Base-by-base conservation (phyloP, 2,797 vertebrate genomes). In the Erithacus rubecula region DNA sequence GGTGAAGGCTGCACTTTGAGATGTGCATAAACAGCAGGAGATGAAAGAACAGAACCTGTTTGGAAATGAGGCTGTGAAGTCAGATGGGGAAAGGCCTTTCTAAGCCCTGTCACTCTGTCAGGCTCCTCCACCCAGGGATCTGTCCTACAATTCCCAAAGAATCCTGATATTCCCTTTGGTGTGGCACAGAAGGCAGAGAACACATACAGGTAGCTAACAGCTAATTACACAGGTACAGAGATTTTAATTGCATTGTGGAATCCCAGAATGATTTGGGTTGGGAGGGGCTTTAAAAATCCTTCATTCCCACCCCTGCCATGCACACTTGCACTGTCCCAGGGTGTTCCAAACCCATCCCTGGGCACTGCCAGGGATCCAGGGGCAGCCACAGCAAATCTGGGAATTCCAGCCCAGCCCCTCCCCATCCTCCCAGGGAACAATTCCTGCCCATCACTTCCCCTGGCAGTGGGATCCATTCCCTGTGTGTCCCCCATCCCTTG, bases 341-440 rank as follows among this genome's bases (percentile, higher is more conserved):
- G 1, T 26, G 37, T 22, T 22, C 11, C 44, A 44, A 12, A 44
- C 44, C 44, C 44, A 11, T n/a, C 62, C 67, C 44, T 11, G 67
- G 39, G 4, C 47, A 60, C 17, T 62, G n/a, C 30, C 65, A 82
- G 37, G 79, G 55, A 60, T 69, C 46, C 58, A 41, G 55, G 26
- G 22, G 14, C 56, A 70, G 79, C 78, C 78, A 43, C 55, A 69
- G 65, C 27, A 7, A 1, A 2, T 32, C 47, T 62, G 67, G 47
- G 9, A 3, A 70, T 5, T 6, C 65, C 1, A 5, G 1, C 0
- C 53, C 64, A 68, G 43, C 0, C 10, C 10, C 5, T 44, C 43
- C 43, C 10, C 43, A 43, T 5, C 41, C 41, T 43, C 7, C 19
- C 3, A 55, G 2, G 4, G 43, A 44, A 44, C 43, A 34, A 70